These are phyloP conservation scores for Staurois parvus DNA, from an alignment of 2,797 vertebrate species.

Conservation along the genomic window DNA sequence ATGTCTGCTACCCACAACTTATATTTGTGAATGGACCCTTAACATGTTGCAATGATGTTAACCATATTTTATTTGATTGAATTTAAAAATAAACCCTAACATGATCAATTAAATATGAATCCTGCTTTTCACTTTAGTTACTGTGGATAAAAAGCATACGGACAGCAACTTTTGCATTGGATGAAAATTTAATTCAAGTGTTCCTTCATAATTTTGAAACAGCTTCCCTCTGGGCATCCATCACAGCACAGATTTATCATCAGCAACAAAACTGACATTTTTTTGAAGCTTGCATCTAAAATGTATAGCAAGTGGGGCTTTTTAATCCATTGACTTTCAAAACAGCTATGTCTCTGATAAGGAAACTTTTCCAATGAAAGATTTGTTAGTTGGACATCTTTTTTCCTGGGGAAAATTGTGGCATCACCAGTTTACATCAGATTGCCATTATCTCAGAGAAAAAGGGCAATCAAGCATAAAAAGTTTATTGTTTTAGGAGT, in stretches of 20 bases:
- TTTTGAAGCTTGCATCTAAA: slow-evolving; percentile 72
- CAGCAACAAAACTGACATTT: slow-evolving; percentile 73
- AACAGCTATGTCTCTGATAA: slow-evolving; percentile 73
- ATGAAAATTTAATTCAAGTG: slow-evolving; percentile 69
- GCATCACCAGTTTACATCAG: slow-evolving; percentile 65
- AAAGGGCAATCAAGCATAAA: slow-evolving; percentile 62
- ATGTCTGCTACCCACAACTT: no score
- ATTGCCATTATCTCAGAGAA: slow-evolving; percentile 68
- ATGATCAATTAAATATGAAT: slow-evolving; percentile 31
- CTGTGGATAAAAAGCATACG: slow-evolving; percentile 40
- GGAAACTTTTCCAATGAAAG: slow-evolving; percentile 66
- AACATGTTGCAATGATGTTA: not conserved
- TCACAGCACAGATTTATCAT: slow-evolving; percentile 71
- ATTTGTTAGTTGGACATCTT: slow-evolving; percentile 63
- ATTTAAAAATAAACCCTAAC: slow-evolving; percentile 13
- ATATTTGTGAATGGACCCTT: no score
- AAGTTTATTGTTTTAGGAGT: slow-evolving; percentile 58
- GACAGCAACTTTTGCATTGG: slow-evolving; percentile 59
- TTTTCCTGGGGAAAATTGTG: slow-evolving; percentile 68
- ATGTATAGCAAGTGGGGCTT: slow-evolving; percentile 61
- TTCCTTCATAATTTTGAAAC: slow-evolving; percentile 72
- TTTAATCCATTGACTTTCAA: slow-evolving; percentile 75
- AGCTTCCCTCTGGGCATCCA: slow-evolving; percentile 70
- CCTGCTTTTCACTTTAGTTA: slow-evolving; percentile 24
- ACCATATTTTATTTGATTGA: not conserved